Evolutionary conservation across 2,888 invertebrate genomes (phyloP).

Genomic region (Merodon equestris): DNA sequence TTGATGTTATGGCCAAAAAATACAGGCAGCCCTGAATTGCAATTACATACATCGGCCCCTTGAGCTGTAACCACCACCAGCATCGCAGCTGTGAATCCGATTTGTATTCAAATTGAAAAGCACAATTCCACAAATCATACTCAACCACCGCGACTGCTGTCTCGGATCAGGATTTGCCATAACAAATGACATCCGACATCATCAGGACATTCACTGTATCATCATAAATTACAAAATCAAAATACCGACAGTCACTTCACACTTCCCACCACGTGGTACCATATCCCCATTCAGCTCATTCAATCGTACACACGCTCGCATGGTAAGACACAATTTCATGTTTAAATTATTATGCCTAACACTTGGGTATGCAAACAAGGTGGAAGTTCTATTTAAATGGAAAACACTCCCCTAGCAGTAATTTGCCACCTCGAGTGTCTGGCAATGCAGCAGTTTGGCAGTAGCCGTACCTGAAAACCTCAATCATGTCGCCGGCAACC

Average conservation of each 20-base stretch:
- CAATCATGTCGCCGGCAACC: slow-evolving; percentile 65
- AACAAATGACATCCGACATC: slow-evolving; percentile 66
- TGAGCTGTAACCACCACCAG: background rate
- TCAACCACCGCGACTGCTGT: slow-evolving; percentile 12
- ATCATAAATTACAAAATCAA: slow-evolving; percentile 63
- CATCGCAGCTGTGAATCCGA: slow-evolving; percentile 35
- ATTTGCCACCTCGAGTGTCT: slow-evolving; percentile 47
- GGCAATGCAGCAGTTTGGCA: slow-evolving; percentile 21
- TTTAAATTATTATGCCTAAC: slow-evolving; percentile 70
- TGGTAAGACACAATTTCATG: slow-evolving; percentile 64
- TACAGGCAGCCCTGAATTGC: too few species aligned
- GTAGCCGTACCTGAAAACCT: slow-evolving; percentile 59
- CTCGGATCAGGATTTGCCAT: slow-evolving; percentile 14
- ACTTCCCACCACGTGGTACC: slow-evolving; percentile 27
- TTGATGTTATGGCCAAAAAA: too few species aligned
- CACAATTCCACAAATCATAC: slow-evolving; percentile 48
- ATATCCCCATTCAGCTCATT: background rate
- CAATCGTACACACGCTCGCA: slow-evolving; percentile 4
- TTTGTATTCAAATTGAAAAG: slow-evolving; percentile 63
- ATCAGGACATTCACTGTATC: slow-evolving; percentile 47
- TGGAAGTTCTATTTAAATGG: slow-evolving; percentile 69
- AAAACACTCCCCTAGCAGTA: slow-evolving; percentile 57
- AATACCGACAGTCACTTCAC: slow-evolving; percentile 26
- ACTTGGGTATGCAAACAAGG: slow-evolving; percentile 68
- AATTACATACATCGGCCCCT: too few species aligned